Conservation (phyloP, 2,797 vertebrate species). For the Prionace glauca region DNA sequence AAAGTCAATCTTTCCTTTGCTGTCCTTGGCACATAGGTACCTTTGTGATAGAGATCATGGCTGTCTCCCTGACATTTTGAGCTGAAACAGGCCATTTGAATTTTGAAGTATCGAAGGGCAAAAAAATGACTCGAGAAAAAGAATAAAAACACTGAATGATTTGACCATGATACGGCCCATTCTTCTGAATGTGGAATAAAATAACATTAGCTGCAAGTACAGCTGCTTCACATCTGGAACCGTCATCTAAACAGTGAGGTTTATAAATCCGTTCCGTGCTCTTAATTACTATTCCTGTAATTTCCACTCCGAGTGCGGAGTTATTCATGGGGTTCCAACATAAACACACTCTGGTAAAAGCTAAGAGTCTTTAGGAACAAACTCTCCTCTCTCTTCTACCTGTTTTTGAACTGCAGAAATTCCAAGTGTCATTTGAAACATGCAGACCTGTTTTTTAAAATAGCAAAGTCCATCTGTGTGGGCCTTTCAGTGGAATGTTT, state of each 20-base stretch:
- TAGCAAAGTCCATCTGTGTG: constrained; percentile 34
- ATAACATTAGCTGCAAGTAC: constrained; percentile 43
- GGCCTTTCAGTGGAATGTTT: constrained; percentile 32
- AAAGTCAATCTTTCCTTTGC: not conserved
- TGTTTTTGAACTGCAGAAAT: constrained; percentile 34
- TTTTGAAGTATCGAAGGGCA: not conserved
- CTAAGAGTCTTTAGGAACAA: constrained; percentile 36
- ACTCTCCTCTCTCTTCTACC: constrained; percentile 36
- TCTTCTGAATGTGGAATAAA: constrained; percentile 24
- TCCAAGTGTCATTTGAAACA: constrained; percentile 36
- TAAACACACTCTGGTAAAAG: constrained; percentile 57
- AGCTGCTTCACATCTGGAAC: constrained; percentile 79
- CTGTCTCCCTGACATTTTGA: not conserved
- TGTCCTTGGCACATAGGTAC: not conserved
- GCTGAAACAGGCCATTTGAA: not conserved
- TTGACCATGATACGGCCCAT: not conserved
- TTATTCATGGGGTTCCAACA: constrained; percentile 65
- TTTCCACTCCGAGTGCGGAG: constrained; percentile 72
- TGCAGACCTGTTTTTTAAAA: constrained; percentile 38
- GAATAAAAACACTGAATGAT: constrained; percentile 6
- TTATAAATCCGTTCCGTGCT: constrained; percentile 75
- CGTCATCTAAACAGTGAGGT: constrained; percentile 70
- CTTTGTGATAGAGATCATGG: not conserved
- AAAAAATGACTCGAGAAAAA: not conserved
- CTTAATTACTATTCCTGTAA: constrained; percentile 80